Conservation (phyloP, 2,797 vertebrate species). For the Oceanodroma leucorhoa region DNA sequence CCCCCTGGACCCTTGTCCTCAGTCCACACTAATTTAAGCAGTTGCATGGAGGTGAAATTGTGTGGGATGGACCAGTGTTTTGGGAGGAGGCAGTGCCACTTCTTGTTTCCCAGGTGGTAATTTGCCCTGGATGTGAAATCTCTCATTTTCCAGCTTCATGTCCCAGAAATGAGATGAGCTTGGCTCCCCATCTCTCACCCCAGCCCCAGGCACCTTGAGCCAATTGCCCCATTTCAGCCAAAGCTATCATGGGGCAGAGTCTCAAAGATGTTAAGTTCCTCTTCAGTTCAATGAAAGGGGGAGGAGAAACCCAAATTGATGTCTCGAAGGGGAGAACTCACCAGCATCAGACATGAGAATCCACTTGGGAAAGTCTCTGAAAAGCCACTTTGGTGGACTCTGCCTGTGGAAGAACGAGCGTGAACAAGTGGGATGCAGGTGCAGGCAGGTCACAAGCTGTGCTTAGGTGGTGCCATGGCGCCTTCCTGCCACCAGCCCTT, state of each 20-base stretch:
- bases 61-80: background rate
- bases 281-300: background rate
- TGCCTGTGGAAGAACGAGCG: background rate
- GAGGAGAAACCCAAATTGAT: background rate
- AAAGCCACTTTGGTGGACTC: background rate
- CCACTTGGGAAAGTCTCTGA: background rate
- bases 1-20: accelerated
- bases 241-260: background rate
- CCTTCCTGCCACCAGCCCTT: background rate
- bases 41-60: background rate
- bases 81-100: background rate
- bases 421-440: background rate
- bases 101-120: background rate
- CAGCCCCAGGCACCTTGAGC: background rate
- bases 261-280: background rate
- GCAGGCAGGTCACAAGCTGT: background rate
- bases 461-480: background rate
- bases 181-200: background rate
- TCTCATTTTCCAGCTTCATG: background rate
- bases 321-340: background rate
- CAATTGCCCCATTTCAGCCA: background rate
- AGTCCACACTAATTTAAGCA: background rate
- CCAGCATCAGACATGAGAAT: background rate
- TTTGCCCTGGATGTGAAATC: background rate
- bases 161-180: background rate